A percentile compares a stretch with the other conserved stretches of the same genome.
These are phyloP conservation scores for Taurulus bubalis DNA, from an alignment of 2,113 vertebrate species.

Conservation along the genomic window DNA sequence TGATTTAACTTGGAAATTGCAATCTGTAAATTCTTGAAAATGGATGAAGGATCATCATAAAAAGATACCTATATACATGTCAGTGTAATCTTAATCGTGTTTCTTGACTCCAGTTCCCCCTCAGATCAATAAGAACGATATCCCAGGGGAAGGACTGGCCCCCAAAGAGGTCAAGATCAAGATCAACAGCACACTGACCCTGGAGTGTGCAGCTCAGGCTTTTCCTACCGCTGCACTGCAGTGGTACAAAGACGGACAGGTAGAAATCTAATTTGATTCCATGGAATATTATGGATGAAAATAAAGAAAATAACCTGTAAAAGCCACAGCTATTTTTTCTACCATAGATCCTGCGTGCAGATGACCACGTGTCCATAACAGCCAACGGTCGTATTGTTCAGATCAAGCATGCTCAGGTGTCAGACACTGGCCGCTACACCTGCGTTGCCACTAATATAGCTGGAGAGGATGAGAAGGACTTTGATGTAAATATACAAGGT, in stretches of 20 bases:
- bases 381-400: conserved; percentile 87
- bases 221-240: conserved; percentile 88
- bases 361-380: conserved; percentile 86
- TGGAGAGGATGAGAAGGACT: conserved; percentile 97
- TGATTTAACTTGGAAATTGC: not conserved
- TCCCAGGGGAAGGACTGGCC: conserved; percentile 84
- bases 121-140: conserved; percentile 89
- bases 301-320: not conserved
- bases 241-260: conserved; percentile 99
- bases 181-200: conserved; percentile 90
- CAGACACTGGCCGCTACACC: conserved; percentile 94
- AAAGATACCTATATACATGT: not conserved
- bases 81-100: conserved; percentile 12
- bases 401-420: conserved; percentile 90
- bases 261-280: conserved; percentile 27
- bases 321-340: conserved; percentile 1
- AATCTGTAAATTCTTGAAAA: not conserved
- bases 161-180: conserved; percentile 95
- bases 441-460: conserved; percentile 95
- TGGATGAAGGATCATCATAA: not conserved
- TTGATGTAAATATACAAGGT: conserved; percentile 99
- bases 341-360: conserved; percentile 85
- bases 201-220: conserved; percentile 93
- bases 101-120: conserved; percentile 89
- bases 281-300: not conserved